Conservation (phyloP, 1,140 invertebrate genomes). For the Ganaspis sp. region DNA sequence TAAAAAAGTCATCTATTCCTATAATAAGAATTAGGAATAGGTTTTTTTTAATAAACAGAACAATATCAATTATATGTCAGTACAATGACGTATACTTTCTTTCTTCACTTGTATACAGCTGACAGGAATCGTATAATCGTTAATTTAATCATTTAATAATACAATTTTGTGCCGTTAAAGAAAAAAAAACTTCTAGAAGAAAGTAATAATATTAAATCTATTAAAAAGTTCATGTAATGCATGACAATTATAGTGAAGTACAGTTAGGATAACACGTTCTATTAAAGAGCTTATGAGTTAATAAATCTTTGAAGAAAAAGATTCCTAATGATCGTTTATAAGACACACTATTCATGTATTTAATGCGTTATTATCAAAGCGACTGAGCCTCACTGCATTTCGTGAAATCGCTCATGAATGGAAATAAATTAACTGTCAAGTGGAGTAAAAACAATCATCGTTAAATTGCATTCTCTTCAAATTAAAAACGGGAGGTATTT, state of each 20-base stretch:
- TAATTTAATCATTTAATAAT: background rate
- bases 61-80: background rate
- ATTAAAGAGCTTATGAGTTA: slow-evolving; percentile 1
- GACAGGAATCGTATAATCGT: background rate
- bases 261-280: background rate
- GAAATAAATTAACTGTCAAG: background rate
- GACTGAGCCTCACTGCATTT: background rate
- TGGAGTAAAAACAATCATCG: no score
- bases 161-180: background rate
- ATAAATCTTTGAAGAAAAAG: background rate
- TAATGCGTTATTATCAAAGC: background rate
- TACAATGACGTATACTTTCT: background rate
- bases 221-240: background rate
- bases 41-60: background rate
- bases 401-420: slow-evolving; percentile 1
- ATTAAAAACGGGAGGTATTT: no score
- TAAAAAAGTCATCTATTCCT: no score
- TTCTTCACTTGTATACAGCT: background rate
- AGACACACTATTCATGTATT: background rate
- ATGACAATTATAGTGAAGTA: background rate
- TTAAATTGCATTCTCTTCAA: background rate
- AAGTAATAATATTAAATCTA: no score
- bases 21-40: no score
- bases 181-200: background rate
- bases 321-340: background rate